These are phyloP conservation scores for Meleagris gallopavo DNA, from an alignment of 2,113 vertebrate species.

Conservation along the genomic window DNA sequence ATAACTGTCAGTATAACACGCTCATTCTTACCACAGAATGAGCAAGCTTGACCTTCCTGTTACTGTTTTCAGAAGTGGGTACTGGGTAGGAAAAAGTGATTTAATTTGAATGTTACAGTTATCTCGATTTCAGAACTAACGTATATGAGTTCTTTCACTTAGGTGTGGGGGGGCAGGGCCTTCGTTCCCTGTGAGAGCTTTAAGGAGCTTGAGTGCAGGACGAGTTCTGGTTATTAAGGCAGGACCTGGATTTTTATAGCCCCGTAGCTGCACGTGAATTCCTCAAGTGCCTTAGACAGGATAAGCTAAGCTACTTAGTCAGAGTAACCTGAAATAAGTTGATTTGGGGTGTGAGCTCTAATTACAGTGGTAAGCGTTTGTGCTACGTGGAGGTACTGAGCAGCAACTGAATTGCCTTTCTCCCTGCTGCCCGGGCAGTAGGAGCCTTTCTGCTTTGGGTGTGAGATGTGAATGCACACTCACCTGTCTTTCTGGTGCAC, in stretches of 20 bases:
- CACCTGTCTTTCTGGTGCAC: neutral
- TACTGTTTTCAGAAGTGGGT: neutral
- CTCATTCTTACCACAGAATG: neutral
- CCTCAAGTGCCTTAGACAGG: neutral
- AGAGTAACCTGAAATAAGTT: slow-evolving; percentile 47
- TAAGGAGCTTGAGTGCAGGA: neutral
- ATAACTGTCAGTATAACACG: neutral
- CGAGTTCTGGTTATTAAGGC: neutral
- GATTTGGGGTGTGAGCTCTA: slow-evolving; percentile 21
- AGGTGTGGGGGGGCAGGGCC: neutral
- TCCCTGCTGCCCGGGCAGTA: rapidly evolving
- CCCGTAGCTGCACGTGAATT: neutral
- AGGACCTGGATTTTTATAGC: neutral
- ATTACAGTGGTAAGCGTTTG: neutral
- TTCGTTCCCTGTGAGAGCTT: neutral
- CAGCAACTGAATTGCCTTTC: neutral
- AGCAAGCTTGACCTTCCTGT: neutral
- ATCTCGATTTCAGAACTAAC: neutral
- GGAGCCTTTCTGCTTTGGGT: neutral
- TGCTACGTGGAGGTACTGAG: neutral
- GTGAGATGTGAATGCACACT: neutral
- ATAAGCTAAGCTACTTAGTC: slow-evolving; percentile 26
- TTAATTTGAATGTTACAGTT: neutral
- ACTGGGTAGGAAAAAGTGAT: neutral
- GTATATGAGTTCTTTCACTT: neutral